These are phyloP conservation scores for Musca vetustissima DNA, from an alignment of 1,140 invertebrate genomes.

Conservation along the genomic window DNA sequence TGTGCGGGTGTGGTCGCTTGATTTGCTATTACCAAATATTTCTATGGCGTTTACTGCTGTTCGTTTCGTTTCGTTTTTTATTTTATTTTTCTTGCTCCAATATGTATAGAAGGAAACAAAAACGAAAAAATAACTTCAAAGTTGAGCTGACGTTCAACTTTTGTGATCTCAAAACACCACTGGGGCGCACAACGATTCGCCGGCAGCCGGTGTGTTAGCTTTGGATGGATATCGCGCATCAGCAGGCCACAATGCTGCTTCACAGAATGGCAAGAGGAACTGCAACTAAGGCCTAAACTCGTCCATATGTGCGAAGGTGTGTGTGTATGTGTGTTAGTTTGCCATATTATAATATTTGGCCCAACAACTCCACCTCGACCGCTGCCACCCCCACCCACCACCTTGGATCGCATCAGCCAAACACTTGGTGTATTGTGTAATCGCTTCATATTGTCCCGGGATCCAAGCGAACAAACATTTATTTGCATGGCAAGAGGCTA, in stretches of 20 bases:
- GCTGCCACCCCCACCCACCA: no score
- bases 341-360: no score
- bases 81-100: slow-evolving; percentile 31
- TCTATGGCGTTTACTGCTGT: neutral
- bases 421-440: slow-evolving; percentile 11
- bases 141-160: slow-evolving; percentile 17
- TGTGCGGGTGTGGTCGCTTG: slow-evolving; percentile 56
- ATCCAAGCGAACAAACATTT: neutral
- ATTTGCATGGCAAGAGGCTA: slow-evolving; percentile 12
- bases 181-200: neutral
- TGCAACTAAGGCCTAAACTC: slow-evolving; percentile 5
- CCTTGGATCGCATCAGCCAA: no score
- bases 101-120: slow-evolving; percentile 22
- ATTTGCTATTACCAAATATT: slow-evolving; percentile 27
- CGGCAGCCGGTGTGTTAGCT: no score
- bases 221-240: no score
- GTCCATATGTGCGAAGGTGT: neutral
- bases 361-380: no score
- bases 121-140: no score
- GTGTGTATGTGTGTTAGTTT: neutral
- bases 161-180: slow-evolving; percentile 6
- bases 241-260: no score
- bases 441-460: slow-evolving; percentile 11
- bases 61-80: neutral
- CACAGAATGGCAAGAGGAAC: no score